These are phyloP conservation scores for Solen grandis DNA, from an alignment of 1,140 invertebrate genomes.

Conservation along the genomic window DNA sequence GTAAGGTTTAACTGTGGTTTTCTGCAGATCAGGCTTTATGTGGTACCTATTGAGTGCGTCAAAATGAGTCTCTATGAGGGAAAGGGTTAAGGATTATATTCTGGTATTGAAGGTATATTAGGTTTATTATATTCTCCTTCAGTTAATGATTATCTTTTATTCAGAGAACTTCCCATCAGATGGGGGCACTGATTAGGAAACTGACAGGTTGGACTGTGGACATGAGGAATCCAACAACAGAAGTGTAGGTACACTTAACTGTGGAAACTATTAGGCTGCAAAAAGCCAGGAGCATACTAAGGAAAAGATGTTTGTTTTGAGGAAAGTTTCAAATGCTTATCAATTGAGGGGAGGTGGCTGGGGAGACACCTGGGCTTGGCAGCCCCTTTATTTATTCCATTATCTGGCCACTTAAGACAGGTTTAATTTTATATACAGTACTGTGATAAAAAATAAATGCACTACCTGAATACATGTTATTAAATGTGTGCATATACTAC, in stretches of 20 bases:
- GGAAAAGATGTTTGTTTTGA: neutral
- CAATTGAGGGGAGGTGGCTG: too few relatives aligned
- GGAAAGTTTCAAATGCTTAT: too few relatives aligned
- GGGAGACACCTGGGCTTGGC: too few relatives aligned
- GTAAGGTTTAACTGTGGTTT: neutral
- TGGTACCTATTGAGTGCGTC: neutral
- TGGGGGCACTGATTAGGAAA: neutral
- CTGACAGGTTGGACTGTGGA: neutral
- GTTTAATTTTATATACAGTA: neutral
- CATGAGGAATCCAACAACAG: neutral
- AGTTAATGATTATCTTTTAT: too few relatives aligned
- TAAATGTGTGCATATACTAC: neutral
- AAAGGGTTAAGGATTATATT: neutral
- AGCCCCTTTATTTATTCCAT: too few relatives aligned
- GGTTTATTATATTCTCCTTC: neutral
- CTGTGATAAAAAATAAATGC: neutral
- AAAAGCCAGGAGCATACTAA: neutral
- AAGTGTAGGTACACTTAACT: neutral
- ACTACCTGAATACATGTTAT: neutral
- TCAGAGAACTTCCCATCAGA: neutral
- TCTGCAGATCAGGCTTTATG: neutral
- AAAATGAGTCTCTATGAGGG: neutral
- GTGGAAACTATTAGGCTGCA: neutral
- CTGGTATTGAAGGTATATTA: neutral
- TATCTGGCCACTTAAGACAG: neutral